A percentile compares a stretch with the other conserved stretches of the same genome.
Conservation (phyloP, 1,140 invertebrate genomes). For the Trichonephila clavata region DNA sequence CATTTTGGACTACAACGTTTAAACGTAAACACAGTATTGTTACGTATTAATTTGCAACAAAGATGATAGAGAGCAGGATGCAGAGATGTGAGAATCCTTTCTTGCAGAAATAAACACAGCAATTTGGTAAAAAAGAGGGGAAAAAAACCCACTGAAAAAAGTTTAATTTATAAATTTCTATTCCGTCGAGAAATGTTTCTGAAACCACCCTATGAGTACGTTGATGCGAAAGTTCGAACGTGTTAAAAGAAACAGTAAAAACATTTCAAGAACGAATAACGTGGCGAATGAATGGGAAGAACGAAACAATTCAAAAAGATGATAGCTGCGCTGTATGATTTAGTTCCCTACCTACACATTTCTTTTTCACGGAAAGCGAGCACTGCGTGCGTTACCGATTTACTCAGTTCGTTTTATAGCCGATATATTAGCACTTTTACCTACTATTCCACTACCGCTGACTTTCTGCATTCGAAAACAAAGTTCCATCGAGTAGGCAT, state of each 20-base stretch:
- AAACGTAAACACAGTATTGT: too few relatives aligned
- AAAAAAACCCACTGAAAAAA: too few relatives aligned
- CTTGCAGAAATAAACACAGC: too few relatives aligned
- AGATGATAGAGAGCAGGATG: too few relatives aligned
- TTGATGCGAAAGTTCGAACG: neutral
- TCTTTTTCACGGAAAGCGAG: conserved; percentile 19
- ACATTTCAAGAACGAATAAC: neutral
- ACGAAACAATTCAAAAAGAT: neutral
- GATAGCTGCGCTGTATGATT: neutral
- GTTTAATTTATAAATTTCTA: too few relatives aligned
- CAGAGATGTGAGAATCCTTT: too few relatives aligned
- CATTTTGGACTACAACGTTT: too few relatives aligned
- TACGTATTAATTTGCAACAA: too few relatives aligned
- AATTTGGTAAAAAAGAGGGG: too few relatives aligned
- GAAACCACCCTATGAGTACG: too few relatives aligned
- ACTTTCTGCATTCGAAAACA: neutral
- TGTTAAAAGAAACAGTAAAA: neutral
- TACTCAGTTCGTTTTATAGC: neutral
- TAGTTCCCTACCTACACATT: neutral
- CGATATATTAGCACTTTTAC: conserved; percentile 11
- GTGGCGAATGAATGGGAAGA: too few relatives aligned
- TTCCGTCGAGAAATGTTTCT: too few relatives aligned
- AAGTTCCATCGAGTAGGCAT: conserved; percentile 18
- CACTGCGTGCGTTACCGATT: conserved; percentile 54
- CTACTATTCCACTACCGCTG: conserved; percentile 22